Evolutionary conservation across 2,113 vertebrate species (phyloP).

Genomic region (Platycercus adscitus): DNA sequence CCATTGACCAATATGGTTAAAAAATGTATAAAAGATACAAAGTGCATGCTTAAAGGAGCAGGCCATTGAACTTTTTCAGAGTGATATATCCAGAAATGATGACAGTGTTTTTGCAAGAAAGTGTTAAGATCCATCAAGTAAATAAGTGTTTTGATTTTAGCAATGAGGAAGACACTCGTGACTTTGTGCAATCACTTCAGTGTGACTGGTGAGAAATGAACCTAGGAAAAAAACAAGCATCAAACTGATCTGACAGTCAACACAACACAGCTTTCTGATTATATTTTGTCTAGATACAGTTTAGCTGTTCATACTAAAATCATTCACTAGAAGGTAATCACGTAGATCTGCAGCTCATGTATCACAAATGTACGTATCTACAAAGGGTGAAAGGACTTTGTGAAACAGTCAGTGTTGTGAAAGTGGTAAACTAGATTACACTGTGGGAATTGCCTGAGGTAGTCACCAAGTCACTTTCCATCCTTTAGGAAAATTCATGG

Average conservation of each 20-base stretch:
- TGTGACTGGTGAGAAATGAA: neutral
- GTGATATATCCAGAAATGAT: neutral
- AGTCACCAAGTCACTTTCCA: neutral
- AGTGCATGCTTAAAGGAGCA: neutral
- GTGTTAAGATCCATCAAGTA: neutral
- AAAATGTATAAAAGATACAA: neutral
- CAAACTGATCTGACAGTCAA: neutral
- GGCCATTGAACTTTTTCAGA: neutral
- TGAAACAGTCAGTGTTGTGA: neutral
- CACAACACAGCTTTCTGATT: neutral
- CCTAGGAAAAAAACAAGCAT: neutral
- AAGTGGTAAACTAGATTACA: neutral
- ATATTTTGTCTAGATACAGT: neutral
- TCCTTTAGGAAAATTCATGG: neutral
- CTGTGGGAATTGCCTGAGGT: neutral
- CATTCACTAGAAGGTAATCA: neutral
- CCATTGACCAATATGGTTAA: neutral
- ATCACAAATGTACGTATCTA: neutral
- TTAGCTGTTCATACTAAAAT: neutral
- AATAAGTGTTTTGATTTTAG: conserved; percentile 14
- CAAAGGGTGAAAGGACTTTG: neutral
- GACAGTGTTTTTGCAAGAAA: neutral
- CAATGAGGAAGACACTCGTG: neutral
- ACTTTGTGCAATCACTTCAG: neutral
- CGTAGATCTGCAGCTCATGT: accelerated